Base-by-base conservation (phyloP, 2,113 vertebrate genomes). In the Cebus imitator region DNA sequence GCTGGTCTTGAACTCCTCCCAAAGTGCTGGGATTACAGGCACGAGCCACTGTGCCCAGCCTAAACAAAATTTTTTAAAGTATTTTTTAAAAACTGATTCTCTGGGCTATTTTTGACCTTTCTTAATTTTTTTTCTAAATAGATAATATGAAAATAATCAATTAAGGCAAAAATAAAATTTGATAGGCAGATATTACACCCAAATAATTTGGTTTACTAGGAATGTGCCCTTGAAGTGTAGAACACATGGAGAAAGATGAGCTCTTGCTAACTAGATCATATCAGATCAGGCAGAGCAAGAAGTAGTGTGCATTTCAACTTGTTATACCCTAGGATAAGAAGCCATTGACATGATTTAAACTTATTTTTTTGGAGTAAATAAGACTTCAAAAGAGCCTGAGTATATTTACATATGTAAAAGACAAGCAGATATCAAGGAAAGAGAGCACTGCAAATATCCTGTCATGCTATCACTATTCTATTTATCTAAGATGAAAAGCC, bases 391-490 rank as follows among this genome's bases (percentile, higher is more conserved):
- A 70, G 87, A 86, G 21, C 7, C 32, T 27, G 48, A 91, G 45
- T 64, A 43, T 48, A 90, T 98, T 92, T 95, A 73, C 45, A 81
- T 83, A 92, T n/a, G 48, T 94, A 82, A 97, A 98, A 66, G 37
- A 73, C 52, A 86, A 92, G 52, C 18, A 37, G 17, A 11, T 81
- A 90, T n/a, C 17, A 92, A 52, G 75, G 58, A 90, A 90, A 86
- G 10, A 50, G 75, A 40, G 12, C 8, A 6, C 4, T 58, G n/a
- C n/a, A 87, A 93, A 95, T 50, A 87, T 43, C 50, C 32, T 45
- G 37, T 81, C 90, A 73, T 11, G 32, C 12, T 61, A 40, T 87
- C 79, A 90, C 5, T 78, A 12, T 2, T 87, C 37, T 81, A 7
- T 61, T 61, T 87, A 82, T 16, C 12, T 13, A 45, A 73, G 40